Evolutionary conservation across 2,888 invertebrate species (phyloP), one percentile per base, ranked within the genome.

Genomic region (Diaphora mendica): DNA sequence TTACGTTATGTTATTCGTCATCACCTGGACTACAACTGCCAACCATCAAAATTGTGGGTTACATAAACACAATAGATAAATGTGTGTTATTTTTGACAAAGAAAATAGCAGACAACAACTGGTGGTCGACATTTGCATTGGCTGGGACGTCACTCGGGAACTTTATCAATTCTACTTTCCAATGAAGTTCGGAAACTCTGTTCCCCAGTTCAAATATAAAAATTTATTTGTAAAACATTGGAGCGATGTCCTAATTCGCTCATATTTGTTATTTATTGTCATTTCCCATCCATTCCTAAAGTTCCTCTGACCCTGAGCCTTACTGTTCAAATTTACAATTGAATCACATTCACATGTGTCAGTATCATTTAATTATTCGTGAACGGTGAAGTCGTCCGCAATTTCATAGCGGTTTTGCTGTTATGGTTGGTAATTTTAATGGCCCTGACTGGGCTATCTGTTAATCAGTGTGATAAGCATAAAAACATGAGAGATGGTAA

Each of bases 331-430:
- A 26, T 5, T 62, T n/a, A 55, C 51, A 23, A 51, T 55, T 30
- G 15, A 62, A 15, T 26, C 2, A 30, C 13, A 59, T 26, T 59
- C 26, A 15, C 26, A 26, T 17, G 17, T 62, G 15, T 62, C 30
- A 17, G 30, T 75, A 77, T 75, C 68, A 72, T 80, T 66, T 42
- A 44, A 42, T 39, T 20, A 65, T 59, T 59, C 26, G 8, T 30
- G 8, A 30, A 62, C 62, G 30, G 30, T 62, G 62, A 62, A 62
- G 26, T 30, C 30, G 26, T 62, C 62, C 62, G 62, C 26, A 30
- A 62, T 62, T 62, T 62, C 30, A 17, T 62, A 62, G 30, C 30
- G 62, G 62, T 30, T 55, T 55, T 55, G 51, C 51, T 62, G 62
- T 62, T 62, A 30, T 62, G 62, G 62, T 62, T 62, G 30, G 30